These are phyloP conservation scores for Pandemis corylana DNA, from an alignment of 2,888 invertebrate species.

Conservation along the genomic window DNA sequence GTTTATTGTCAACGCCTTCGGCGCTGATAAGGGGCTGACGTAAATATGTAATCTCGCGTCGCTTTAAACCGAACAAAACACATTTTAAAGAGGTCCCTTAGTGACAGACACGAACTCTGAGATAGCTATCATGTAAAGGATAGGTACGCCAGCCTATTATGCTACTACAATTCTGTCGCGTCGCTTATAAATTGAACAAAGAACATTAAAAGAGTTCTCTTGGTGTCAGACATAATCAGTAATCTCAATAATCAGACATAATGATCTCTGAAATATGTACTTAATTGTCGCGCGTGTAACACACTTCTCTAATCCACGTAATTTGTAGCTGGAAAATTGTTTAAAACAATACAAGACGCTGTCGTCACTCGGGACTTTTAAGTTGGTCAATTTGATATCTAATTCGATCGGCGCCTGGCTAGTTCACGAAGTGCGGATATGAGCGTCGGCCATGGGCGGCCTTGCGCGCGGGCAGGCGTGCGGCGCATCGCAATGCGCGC, in stretches of 20 bases:
- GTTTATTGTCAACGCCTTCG: constrained; percentile 70
- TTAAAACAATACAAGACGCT: neutral
- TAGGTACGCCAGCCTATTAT: neutral
- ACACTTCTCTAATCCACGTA: too few relatives aligned
- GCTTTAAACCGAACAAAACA: constrained; percentile 37
- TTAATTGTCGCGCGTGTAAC: too few relatives aligned
- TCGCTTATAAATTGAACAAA: too few relatives aligned
- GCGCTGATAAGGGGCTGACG: constrained; percentile 58
- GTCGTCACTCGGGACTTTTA: neutral
- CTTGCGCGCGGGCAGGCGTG: constrained; percentile 71
- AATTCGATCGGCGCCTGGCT: constrained; percentile 13
- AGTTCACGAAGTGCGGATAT: constrained; percentile 24
- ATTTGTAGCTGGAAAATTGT: neutral
- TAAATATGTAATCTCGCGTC: constrained; percentile 34
- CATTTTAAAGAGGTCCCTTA: constrained; percentile 18
- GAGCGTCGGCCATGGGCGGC: constrained; percentile 52
- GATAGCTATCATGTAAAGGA: neutral
- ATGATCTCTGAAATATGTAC: too few relatives aligned
- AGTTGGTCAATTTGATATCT: neutral
- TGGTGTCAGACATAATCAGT: too few relatives aligned
- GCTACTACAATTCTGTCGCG: too few relatives aligned
- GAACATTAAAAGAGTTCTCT: too few relatives aligned
- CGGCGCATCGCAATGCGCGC: constrained; percentile 64
- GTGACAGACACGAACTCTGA: constrained; percentile 15
- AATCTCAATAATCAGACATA: too few relatives aligned